Percentiles rank a stretch among this genome's conserved stretches.
Conservation (phyloP, 2,888 invertebrate species). For the Spodoptera exigua region DNA sequence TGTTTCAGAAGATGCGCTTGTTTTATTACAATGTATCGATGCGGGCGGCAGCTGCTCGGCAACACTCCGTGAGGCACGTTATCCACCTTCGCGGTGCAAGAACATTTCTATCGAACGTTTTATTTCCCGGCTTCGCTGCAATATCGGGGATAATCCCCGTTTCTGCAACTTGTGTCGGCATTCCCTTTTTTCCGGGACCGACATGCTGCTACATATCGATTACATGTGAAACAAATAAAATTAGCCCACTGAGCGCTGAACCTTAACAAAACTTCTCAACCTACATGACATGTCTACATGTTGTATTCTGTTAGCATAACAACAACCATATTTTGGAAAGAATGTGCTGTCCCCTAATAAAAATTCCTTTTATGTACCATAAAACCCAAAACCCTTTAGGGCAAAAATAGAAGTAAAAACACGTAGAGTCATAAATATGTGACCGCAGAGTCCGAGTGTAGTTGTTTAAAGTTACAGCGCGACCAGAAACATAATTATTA, state of each 20-base stretch:
- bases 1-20: constrained; percentile 45
- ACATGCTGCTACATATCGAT: constrained; percentile 60
- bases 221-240: constrained; percentile 55
- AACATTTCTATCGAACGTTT: constrained; percentile 66
- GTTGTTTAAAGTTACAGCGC: constrained; percentile 54
- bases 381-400: constrained; percentile 49
- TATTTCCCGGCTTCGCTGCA: constrained; percentile 68
- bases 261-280: constrained; percentile 44
- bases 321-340: constrained; percentile 48
- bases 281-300: constrained; percentile 27
- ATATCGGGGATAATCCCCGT: constrained; percentile 74
- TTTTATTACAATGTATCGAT: constrained; percentile 60
- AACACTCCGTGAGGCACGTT: constrained; percentile 65
- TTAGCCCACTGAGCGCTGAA: constrained; percentile 55
- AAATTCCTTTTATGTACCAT: constrained; percentile 47
- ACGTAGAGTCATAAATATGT: constrained; percentile 60
- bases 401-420: constrained; percentile 53
- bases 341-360: constrained; percentile 54
- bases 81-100: constrained; percentile 64
- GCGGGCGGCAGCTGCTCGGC: constrained; percentile 56
- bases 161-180: constrained; percentile 68
- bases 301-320: constrained; percentile 34
- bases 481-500: constrained; percentile 60
- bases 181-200: constrained; percentile 58
- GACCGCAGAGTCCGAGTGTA: constrained; percentile 54